Evolutionary conservation across 2,797 vertebrate genomes (phyloP).

Genomic region (Meda fulgida): DNA sequence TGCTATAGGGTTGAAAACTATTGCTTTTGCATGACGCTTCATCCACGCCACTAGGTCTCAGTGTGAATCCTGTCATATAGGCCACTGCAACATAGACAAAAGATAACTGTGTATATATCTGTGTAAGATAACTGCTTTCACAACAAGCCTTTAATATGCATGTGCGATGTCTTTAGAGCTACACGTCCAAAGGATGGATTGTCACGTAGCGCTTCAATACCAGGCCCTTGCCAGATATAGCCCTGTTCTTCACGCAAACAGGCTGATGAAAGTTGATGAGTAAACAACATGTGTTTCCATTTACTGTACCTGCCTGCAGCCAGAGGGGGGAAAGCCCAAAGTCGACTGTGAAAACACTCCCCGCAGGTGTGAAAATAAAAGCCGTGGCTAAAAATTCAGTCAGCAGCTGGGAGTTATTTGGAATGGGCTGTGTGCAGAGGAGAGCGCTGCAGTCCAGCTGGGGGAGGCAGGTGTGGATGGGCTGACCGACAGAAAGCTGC

Average conservation of each 20-base stretch:
- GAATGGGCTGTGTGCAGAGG: slow-evolving; percentile 64
- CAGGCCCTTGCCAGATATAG: slow-evolving; percentile 3
- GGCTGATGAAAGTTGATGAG: slow-evolving; percentile 67
- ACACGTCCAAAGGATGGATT: neutral
- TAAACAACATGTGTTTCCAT: slow-evolving; percentile 81
- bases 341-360: slow-evolving; percentile 79
- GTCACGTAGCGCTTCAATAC: neutral
- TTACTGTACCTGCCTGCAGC: slow-evolving; percentile 74
- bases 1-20: neutral
- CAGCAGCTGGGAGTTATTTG: slow-evolving; percentile 85
- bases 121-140: too few relatives aligned
- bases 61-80: neutral
- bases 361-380: slow-evolving; percentile 92
- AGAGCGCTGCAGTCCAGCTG: slow-evolving; percentile 75
- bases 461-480: slow-evolving; percentile 79
- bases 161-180: neutral
- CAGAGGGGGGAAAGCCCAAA: slow-evolving; percentile 70
- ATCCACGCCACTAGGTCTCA: neutral
- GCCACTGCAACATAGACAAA: neutral
- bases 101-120: neutral
- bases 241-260: slow-evolving; percentile 28
- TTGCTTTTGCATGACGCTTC: neutral
- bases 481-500: slow-evolving; percentile 73
- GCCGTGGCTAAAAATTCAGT: slow-evolving; percentile 87
- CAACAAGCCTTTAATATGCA: slow-evolving; percentile 27